These are phyloP conservation scores for Seira ritae DNA, from an alignment of 2,888 invertebrate genomes.

Conservation along the genomic window DNA sequence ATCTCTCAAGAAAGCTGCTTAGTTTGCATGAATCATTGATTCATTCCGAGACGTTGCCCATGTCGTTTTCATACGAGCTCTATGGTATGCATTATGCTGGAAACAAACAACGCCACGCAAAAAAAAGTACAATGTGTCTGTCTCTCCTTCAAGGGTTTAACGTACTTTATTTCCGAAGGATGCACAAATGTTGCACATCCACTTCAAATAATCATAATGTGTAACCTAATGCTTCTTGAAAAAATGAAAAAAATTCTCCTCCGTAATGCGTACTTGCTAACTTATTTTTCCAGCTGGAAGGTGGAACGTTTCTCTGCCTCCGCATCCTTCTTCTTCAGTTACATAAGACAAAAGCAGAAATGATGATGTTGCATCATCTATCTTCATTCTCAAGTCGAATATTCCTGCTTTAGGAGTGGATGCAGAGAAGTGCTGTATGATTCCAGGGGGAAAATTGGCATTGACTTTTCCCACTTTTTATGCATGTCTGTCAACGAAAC, in stretches of 20 bases:
- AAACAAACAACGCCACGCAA: too few relatives aligned
- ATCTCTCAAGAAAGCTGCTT: background rate
- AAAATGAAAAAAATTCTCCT: too few relatives aligned
- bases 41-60: background rate
- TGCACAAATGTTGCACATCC: background rate
- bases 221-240: too few relatives aligned
- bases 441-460: slow-evolving; percentile 49
- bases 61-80: too few relatives aligned
- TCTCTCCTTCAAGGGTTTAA: background rate
- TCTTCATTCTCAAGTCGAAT: too few relatives aligned
- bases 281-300: background rate
- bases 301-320: background rate
- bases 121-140: background rate
- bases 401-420: too few relatives aligned
- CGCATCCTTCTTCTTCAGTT: too few relatives aligned
- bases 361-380: slow-evolving; percentile 45
- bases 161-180: background rate
- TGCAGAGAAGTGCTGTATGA: background rate
- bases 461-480: slow-evolving; percentile 45
- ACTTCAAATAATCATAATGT: background rate
- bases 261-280: too few relatives aligned
- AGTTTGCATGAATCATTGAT: background rate
- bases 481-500: slow-evolving; percentile 42
- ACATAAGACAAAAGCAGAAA: background rate
- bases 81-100: background rate